Percentiles rank a stretch among this genome's conserved stretches.
These are phyloP conservation scores for Pomacea canaliculata DNA, from an alignment of 2,888 invertebrate genomes.

Conservation along the genomic window DNA sequence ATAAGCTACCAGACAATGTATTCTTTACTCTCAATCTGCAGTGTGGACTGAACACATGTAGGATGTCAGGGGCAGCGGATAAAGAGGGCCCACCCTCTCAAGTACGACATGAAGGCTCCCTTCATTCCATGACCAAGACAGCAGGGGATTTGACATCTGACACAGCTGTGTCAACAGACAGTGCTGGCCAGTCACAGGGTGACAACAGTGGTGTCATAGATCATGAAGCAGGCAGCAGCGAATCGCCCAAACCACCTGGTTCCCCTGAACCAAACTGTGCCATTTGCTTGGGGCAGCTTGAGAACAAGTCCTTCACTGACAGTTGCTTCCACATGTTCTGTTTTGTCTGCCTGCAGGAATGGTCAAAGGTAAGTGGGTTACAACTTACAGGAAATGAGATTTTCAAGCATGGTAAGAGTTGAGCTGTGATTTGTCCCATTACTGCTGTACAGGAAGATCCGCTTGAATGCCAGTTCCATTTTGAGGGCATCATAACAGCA, in stretches of 20 bases:
- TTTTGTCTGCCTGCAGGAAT: slow-evolving; percentile 90
- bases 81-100: slow-evolving; percentile 9
- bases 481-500: too few species aligned
- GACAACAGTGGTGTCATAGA: not conserved
- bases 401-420: too few species aligned
- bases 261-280: slow-evolving; percentile 79
- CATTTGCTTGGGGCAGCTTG: slow-evolving; percentile 88
- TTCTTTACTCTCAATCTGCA: too few species aligned
- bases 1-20: too few species aligned
- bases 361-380: slow-evolving; percentile 80
- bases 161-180: not conserved
- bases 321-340: slow-evolving; percentile 95
- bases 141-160: not conserved
- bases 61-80: slow-evolving; percentile 22
- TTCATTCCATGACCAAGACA: slow-evolving; percentile 12
- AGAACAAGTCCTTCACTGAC: slow-evolving; percentile 91
- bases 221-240: not conserved
- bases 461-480: too few species aligned
- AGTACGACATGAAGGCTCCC: slow-evolving; percentile 7
- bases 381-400: too few species aligned
- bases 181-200: not conserved
- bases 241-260: slow-evolving; percentile 17
- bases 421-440: too few species aligned
- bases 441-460: too few species aligned
- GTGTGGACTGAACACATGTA: not conserved